Conservation (phyloP, 2,888 invertebrate species). For the Ochropacha duplaris region DNA sequence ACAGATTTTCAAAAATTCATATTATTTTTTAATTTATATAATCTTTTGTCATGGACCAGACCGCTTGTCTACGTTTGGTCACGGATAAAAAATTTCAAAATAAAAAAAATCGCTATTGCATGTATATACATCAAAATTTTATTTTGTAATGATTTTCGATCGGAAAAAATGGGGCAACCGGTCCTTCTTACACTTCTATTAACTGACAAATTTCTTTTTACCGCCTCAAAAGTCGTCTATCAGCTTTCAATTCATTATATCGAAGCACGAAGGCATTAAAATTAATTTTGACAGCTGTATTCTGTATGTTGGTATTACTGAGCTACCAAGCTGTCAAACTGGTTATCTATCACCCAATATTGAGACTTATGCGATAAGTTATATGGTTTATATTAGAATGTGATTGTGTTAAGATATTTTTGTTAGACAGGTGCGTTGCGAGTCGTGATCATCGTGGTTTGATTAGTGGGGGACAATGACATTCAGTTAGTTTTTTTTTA, state of each 20-base stretch:
- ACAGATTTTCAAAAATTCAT: no score
- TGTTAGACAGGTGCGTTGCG: slow-evolving; percentile 3
- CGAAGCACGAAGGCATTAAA: slow-evolving; percentile 11
- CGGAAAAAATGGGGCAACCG: slow-evolving; percentile 5
- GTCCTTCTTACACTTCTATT: slow-evolving; percentile 4
- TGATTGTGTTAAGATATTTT: background rate
- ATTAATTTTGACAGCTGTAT: slow-evolving; percentile 25
- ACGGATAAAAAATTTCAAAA: background rate
- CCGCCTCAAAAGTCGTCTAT: slow-evolving; percentile 17
- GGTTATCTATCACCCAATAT: background rate
- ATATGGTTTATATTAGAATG: background rate
- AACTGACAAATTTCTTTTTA: slow-evolving; percentile 25
- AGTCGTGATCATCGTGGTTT: slow-evolving; percentile 28
- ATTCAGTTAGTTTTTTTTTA: slow-evolving; percentile 20
- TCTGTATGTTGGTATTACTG: slow-evolving; percentile 21
- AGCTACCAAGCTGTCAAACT: slow-evolving; percentile 16
- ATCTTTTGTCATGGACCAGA: background rate
- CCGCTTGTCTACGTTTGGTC: background rate
- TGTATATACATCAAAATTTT: slow-evolving; percentile 5
- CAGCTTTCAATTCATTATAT: slow-evolving; percentile 16
- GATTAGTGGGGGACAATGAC: slow-evolving; percentile 45
- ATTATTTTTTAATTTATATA: no score
- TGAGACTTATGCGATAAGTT: background rate
- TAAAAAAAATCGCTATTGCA: slow-evolving; percentile 2
- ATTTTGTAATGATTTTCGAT: slow-evolving; percentile 3